Conservation (phyloP, 2,113 vertebrate genomes). For the Oostethus manadensis region DNA sequence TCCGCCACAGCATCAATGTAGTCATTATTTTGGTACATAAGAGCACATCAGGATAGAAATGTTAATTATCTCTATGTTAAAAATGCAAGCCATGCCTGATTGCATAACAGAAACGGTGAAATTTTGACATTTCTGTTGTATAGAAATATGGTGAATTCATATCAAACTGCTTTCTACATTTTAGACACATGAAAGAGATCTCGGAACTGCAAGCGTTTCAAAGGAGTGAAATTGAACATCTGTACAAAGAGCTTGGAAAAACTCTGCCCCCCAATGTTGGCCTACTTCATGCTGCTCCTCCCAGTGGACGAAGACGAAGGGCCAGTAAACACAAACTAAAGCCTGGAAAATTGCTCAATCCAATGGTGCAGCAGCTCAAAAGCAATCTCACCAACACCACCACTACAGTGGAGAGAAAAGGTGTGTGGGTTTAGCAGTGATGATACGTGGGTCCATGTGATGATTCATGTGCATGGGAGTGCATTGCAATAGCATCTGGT, state of each 20-base stretch:
- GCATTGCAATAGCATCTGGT: constrained; percentile 5
- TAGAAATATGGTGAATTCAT: neutral
- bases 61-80: neutral
- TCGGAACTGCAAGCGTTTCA: constrained; percentile 93
- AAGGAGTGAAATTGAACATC: constrained; percentile 86
- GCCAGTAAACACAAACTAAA: constrained; percentile 92
- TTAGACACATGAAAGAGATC: constrained; percentile 95
- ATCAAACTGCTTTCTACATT: neutral
- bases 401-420: constrained; percentile 46
- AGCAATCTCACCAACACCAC: constrained; percentile 56
- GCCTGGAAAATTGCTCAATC: constrained; percentile 88
- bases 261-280: constrained; percentile 82
- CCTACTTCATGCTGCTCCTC: constrained; percentile 85
- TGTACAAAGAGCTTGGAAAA: constrained; percentile 87
- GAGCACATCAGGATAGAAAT: no score
- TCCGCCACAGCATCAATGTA: neutral
- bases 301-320: constrained; percentile 81
- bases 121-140: neutral
- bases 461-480: constrained; percentile 11
- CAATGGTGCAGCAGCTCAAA: constrained; percentile 85
- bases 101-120: neutral
- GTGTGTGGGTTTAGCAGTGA: constrained; percentile 24
- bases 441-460: constrained; percentile 8
- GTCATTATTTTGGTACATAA: no score
- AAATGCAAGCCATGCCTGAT: neutral